Percentiles rank a stretch among this genome's conserved stretches.
Evolutionary conservation across 2,888 invertebrate genomes (phyloP).

Genomic region (Lasioglossum morio): DNA sequence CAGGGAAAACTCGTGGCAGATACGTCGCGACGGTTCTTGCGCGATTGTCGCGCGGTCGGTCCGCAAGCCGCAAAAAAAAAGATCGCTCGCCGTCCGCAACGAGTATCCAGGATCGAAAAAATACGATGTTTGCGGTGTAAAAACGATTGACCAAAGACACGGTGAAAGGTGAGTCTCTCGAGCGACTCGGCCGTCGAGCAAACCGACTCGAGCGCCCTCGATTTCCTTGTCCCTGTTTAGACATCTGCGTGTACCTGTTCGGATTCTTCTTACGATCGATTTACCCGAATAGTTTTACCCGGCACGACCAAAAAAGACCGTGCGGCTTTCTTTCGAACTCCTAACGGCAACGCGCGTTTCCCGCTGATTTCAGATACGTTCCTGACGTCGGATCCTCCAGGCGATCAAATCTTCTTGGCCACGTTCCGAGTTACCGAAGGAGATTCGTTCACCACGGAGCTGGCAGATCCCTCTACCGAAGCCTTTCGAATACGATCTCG

Average conservation of each 20-base stretch:
- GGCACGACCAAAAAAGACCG: neutral
- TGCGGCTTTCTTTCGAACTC: neutral
- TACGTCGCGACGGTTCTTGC: neutral
- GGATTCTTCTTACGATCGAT: neutral
- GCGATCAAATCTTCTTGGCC: slow-evolving; percentile 93
- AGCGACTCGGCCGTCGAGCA: slow-evolving; percentile 50
- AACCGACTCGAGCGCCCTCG: slow-evolving; percentile 59
- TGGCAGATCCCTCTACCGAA: slow-evolving; percentile 89
- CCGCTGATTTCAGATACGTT: slow-evolving; percentile 88
- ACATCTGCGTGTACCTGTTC: neutral
- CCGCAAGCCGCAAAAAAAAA: slow-evolving; percentile 38
- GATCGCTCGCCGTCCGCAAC: slow-evolving; percentile 43
- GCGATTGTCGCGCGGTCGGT: slow-evolving; percentile 2
- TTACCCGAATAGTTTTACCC: neutral
- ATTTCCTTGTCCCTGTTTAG: slow-evolving; percentile 40
- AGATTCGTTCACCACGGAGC: slow-evolving; percentile 89
- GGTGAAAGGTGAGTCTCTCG: slow-evolving; percentile 76
- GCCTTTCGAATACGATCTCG: slow-evolving; percentile 90
- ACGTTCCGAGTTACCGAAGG: slow-evolving; percentile 90
- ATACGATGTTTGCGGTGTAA: slow-evolving; percentile 51
- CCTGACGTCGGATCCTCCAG: slow-evolving; percentile 89
- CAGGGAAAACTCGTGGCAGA: neutral
- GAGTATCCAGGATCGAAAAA: slow-evolving; percentile 56
- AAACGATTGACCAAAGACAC: slow-evolving; percentile 61
- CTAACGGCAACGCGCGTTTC: neutral